Base-by-base conservation (phyloP, 2,888 invertebrate species). In the Hypomecis punctinalis region DNA sequence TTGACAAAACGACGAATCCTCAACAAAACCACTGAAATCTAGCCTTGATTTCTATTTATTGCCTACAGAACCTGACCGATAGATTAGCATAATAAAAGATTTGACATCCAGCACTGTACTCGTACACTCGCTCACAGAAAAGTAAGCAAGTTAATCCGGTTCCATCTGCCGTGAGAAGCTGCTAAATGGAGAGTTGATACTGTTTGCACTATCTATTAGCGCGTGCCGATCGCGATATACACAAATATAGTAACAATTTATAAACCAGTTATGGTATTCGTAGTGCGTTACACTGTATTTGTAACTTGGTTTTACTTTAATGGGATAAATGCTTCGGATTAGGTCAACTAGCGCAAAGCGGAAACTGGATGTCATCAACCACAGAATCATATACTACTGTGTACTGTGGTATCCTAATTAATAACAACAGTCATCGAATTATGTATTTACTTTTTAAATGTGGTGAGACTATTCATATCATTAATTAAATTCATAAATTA, bases 101-200 rank as follows among this genome's bases (percentile, higher is more conserved):
- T 58, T 56, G 61, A 58, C 69, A 70, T 54, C 55, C 23, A 55
- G 48, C 37, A 47, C 55, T 56, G 46, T 43, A 60, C 55, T 63
- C 40, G 46, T 42, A n/a, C 42, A 54, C 11, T 23, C 23, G 46
- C 42, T 46, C 46, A 60, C 43, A 23, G 23, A 1, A 23, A 23
- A 23, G 23, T 23, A 23, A 23, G 23, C 10, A 13, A 43, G n/a
- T 8, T 23, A 11, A 70, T 78, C 79, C 71, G 71, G 80, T 79
- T 78, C 57, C 66, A 74, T 71, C 70, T 64, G 61, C 45, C 68
- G 49, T 63, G 55, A 66, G 61, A 60, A 67, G 62, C 51, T 57
- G 70, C 63, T 73, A 70, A 23, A 74, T 70, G n/a, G 48, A 57
- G 61, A 65, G 61, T 51, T 74, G 72, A 37, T 73, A 74, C 75